Evolutionary conservation across 1,140 invertebrate species (phyloP).

Genomic region (Amphibalanus amphitrite): DNA sequence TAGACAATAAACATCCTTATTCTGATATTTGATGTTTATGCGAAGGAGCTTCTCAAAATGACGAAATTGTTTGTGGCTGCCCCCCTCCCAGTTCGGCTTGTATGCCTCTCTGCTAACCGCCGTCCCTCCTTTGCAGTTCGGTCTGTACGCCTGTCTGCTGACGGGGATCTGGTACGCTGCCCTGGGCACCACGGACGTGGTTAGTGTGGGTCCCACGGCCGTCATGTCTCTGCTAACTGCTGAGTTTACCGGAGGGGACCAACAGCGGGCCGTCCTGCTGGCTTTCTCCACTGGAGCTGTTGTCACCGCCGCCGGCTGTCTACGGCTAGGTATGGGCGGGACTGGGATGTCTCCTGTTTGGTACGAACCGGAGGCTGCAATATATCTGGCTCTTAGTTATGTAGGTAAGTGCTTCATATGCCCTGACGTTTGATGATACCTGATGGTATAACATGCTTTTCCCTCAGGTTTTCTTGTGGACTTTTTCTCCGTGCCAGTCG

Average conservation of each 20-base stretch:
- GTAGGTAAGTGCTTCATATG: too few relatives aligned
- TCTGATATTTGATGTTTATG: too few relatives aligned
- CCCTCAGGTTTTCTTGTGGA: slow-evolving; percentile 69
- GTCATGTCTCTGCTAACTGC: slow-evolving; percentile 60
- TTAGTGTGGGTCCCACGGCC: slow-evolving; percentile 73
- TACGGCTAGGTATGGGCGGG: slow-evolving; percentile 10
- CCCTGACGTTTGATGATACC: too few relatives aligned
- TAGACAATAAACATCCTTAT: too few relatives aligned
- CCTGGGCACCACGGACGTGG: slow-evolving; percentile 74
- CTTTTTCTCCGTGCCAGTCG: slow-evolving; percentile 80
- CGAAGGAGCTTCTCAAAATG: too few relatives aligned
- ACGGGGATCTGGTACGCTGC: slow-evolving; percentile 40
- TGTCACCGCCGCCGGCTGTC: slow-evolving; percentile 15
- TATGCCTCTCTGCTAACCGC: not conserved
- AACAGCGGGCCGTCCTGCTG: slow-evolving; percentile 56
- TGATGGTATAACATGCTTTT: too few relatives aligned
- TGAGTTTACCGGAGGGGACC: slow-evolving; percentile 36
- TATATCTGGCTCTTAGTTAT: too few relatives aligned
- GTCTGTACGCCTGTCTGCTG: not conserved
- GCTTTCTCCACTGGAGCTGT: slow-evolving; percentile 45
- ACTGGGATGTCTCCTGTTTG: too few relatives aligned
- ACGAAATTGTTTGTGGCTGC: too few relatives aligned
- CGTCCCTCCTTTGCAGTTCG: not conserved
- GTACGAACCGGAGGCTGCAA: too few relatives aligned
- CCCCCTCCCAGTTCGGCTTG: not conserved